phyloP scores from a whole-genome alignment of 2,113 vertebrate species.

The Microcebus tavaratra region DNA sequence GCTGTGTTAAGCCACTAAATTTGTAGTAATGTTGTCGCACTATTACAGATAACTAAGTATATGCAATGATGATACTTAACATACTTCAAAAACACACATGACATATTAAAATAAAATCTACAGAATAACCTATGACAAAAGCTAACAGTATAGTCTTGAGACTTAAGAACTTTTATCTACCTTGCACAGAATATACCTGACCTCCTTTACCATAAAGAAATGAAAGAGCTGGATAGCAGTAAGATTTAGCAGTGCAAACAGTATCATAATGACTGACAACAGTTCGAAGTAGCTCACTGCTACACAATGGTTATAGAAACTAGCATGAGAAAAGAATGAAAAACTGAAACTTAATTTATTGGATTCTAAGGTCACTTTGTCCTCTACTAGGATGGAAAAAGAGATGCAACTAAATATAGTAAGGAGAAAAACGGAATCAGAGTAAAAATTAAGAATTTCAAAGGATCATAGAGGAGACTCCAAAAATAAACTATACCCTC shows the following conservation, averaged over 20 bases:
- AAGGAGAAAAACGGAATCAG: conserved; percentile 16
- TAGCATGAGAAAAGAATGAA: conserved; percentile 14
- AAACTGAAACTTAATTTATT: background rate
- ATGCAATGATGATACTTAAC: background rate
- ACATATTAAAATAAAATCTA: conserved; percentile 41
- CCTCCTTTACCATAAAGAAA: background rate
- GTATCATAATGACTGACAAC: background rate
- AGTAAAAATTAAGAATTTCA: conserved; percentile 20
- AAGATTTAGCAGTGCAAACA: conserved; percentile 32
- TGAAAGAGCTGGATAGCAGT: background rate
- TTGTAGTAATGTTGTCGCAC: background rate
- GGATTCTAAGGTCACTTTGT: background rate
- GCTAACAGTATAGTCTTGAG: background rate
- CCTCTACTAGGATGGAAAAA: background rate
- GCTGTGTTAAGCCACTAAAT: background rate
- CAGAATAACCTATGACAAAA: background rate
- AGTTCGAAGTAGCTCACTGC: background rate
- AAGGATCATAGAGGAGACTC: background rate
- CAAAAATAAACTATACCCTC: conserved; percentile 17
- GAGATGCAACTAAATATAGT: background rate
- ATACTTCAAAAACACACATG: background rate
- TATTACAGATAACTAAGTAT: background rate
- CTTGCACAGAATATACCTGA: background rate
- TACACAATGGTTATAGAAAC: background rate
- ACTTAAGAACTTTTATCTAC: background rate